A percentile compares a stretch with the other conserved stretches of the same genome.
These are phyloP conservation scores for Temnothorax nylanderi DNA, from an alignment of 1,140 invertebrate species.

Conservation along the genomic window DNA sequence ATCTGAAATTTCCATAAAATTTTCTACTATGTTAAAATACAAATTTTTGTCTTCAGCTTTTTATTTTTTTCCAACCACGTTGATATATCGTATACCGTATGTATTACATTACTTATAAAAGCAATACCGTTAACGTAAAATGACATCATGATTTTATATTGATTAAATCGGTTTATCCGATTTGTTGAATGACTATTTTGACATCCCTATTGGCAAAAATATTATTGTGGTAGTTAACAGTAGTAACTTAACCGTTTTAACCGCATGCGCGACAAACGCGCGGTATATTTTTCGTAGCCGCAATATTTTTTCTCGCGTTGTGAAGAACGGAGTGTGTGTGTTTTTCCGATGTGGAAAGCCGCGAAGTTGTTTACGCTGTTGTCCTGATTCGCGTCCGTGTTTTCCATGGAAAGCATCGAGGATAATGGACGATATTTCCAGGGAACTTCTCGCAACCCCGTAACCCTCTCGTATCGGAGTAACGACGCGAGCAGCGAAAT, in stretches of 20 bases:
- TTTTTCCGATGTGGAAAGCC: conserved; percentile 44
- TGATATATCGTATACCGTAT: not conserved
- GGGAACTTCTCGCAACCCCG: conserved; percentile 43
- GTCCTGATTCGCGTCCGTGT: conserved; percentile 48
- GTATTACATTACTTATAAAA: not conserved
- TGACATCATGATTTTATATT: not conserved
- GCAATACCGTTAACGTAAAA: not conserved
- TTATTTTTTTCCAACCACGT: not conserved
- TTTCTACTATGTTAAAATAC: not conserved
- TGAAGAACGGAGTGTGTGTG: conserved; percentile 23
- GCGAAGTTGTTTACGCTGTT: conserved; percentile 60
- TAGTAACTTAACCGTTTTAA: not conserved
- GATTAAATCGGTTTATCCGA: not conserved
- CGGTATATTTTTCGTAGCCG: conserved; percentile 18
- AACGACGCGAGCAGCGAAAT: conserved; percentile 37
- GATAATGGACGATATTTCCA: conserved; percentile 63
- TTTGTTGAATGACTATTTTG: not conserved
- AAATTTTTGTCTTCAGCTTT: not conserved
- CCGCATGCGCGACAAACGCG: not conserved
- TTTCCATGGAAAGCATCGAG: not conserved
- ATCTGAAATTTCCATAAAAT: conserved; percentile 34
- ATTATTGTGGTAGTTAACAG: not conserved
- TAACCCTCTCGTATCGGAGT: not conserved
- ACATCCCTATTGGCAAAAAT: not conserved
- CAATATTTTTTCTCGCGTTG: not conserved